Conservation (phyloP, 2,888 invertebrate genomes). For the Herminia tarsipennalis region DNA sequence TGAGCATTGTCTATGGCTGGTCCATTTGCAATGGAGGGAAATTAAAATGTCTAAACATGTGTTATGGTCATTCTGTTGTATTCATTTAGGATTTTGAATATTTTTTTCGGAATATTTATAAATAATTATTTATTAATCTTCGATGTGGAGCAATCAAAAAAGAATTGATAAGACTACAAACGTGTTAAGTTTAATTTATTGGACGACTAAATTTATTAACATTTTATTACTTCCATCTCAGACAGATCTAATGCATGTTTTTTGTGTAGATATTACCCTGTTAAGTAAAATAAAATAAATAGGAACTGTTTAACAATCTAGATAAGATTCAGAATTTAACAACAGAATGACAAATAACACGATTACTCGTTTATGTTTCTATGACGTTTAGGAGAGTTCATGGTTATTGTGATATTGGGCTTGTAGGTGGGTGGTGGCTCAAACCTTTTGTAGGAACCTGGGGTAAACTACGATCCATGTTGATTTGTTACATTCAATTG, state of each 20-base stretch:
- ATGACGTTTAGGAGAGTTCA: constrained; percentile 61
- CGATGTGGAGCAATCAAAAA: too few species aligned
- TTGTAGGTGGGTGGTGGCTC: constrained; percentile 42
- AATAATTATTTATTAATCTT: too few species aligned
- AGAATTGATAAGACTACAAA: too few species aligned
- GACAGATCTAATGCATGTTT: too few species aligned
- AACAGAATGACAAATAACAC: constrained; percentile 35
- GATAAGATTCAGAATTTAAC: constrained; percentile 10
- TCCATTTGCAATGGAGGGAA: constrained; percentile 50
- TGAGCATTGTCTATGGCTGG: constrained; percentile 54
- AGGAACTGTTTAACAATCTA: too few species aligned
- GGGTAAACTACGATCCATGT: neutral
- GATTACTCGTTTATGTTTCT: constrained; percentile 55
- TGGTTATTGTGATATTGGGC: constrained; percentile 52
- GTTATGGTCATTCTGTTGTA: constrained; percentile 33
- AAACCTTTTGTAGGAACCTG: constrained; percentile 25
- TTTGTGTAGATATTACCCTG: too few species aligned
- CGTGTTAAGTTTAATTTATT: too few species aligned
- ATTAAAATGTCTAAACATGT: constrained; percentile 31
- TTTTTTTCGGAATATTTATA: neutral
- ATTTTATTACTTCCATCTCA: too few species aligned
- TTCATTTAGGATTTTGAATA: neutral
- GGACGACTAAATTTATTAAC: too few species aligned
- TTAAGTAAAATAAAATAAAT: too few species aligned
- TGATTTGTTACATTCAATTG: constrained; percentile 4